Evolutionary conservation across 2,797 vertebrate species (phyloP), one percentile per base, ranked within the genome.

Genomic region (Enteromius trimaculatus): DNA sequence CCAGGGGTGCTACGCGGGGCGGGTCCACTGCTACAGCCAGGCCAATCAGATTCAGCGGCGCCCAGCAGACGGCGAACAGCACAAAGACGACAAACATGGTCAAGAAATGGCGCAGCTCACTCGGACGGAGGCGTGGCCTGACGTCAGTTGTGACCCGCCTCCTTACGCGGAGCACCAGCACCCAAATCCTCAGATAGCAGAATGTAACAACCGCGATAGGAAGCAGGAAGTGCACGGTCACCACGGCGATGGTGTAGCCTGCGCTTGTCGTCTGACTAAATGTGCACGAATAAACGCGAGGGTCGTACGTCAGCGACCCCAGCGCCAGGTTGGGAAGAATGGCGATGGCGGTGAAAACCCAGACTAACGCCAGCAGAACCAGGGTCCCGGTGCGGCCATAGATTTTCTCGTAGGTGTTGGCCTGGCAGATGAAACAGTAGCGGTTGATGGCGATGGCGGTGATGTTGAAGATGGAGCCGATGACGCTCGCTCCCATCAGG

Each of bases 21-120:
- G 96, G 96, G 85, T 95, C 86, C 1, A 96, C 94, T 14, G 95
- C 94, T 70, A 97, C 94, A 4, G 94, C 93, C 0, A 97, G 90
- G 76, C 96, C 95, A 1, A 97, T 97, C 86, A 96, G 91, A 86
- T 97, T 97, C 17, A 97, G 90, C 0, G 95, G 96, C 7, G 94
- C 96, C 96, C 96, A 97, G 87, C 96, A 98, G 86, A 97, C 86
- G 4, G 96, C 95, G 62, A 97, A 97, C 77, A 97, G 92, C 87
- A 96, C 95, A 39, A 97, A 97, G 49, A 96, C 96, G 2, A 95
- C 92, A 37, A 98, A 97, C 96, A 96, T 96, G 82, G 95, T 97
- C 26, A 97, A 91, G 80, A 97, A 97, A 92, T 96, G 96, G 86
- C 91, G 91, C 88, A 96, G 71, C 86, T 96, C 93, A 0, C 94